Conservation (phyloP, 1,140 invertebrate genomes). For the Drosophila asahinai region DNA sequence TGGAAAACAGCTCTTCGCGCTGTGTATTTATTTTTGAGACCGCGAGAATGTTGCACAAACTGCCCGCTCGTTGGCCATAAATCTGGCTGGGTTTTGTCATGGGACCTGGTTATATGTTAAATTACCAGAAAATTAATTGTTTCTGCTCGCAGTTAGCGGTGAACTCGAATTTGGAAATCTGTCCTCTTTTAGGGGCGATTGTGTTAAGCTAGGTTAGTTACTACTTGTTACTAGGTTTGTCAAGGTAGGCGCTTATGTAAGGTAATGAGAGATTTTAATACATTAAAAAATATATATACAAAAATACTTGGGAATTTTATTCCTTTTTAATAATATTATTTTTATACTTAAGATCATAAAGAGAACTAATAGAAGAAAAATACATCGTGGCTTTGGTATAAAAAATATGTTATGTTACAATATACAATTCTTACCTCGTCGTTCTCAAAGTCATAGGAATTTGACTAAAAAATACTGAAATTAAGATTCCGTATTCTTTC, state of each 20-base stretch:
- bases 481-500: too few relatives aligned
- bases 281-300: not conserved
- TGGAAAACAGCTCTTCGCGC: conserved; percentile 18
- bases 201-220: conserved; percentile 14
- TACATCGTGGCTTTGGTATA: too few relatives aligned
- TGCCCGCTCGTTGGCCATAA: conserved; percentile 9
- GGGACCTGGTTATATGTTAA: conserved; percentile 33
- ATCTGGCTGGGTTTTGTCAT: conserved; percentile 22
- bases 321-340: too few relatives aligned
- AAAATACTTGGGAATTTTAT: too few relatives aligned
- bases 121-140: conserved; percentile 47
- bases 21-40: conserved; percentile 27
- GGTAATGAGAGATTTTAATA: not conserved
- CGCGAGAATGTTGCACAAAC: conserved; percentile 32
- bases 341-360: too few relatives aligned
- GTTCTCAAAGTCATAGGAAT: too few relatives aligned
- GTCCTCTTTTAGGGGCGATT: conserved; percentile 10
- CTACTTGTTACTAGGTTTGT: not conserved
- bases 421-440: too few relatives aligned
- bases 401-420: too few relatives aligned
- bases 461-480: too few relatives aligned
- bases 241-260: not conserved
- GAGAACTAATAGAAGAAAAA: too few relatives aligned
- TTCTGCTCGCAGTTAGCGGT: conserved; percentile 2
- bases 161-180: not conserved